A percentile compares a stretch with the other conserved stretches of the same genome.
Evolutionary conservation across 2,113 vertebrate species (phyloP).

Genomic region (Psettodes erumei): DNA sequence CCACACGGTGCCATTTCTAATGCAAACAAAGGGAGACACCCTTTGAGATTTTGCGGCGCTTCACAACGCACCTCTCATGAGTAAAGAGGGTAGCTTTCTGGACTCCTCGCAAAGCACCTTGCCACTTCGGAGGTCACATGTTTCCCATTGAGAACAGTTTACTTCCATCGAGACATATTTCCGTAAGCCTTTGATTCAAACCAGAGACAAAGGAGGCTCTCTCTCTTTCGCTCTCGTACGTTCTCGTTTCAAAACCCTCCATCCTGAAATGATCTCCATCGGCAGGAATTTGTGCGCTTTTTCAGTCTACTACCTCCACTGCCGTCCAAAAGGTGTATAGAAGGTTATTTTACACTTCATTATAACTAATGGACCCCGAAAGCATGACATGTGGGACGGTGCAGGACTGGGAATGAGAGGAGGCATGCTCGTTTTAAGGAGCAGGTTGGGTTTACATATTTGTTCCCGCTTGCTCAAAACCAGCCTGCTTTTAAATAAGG

Average conservation of each 20-base stretch:
- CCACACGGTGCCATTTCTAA: conserved; percentile 69
- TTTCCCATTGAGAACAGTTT: conserved; percentile 82
- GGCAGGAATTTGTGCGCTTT: conserved; percentile 40
- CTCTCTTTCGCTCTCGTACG: conserved; percentile 32
- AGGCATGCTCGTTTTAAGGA: conserved; percentile 59
- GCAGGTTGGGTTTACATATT: conserved; percentile 70
- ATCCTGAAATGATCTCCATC: conserved; percentile 73
- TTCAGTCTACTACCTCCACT: conserved; percentile 23
- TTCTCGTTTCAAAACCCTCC: conserved; percentile 46
- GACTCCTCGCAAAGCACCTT: conserved; percentile 57
- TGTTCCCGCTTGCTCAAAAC: conserved; percentile 53
- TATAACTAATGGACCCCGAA: conserved; percentile 75
- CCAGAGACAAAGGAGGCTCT: conserved; percentile 74
- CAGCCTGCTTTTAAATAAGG: conserved; percentile 58
- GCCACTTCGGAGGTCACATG: conserved; percentile 77
- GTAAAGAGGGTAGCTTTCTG: conserved; percentile 48
- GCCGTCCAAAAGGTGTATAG: conserved; percentile 65
- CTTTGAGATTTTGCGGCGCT: conserved; percentile 51
- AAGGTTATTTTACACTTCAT: conserved; percentile 78
- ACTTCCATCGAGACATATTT: conserved; percentile 82
- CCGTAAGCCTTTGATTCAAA: conserved; percentile 82
- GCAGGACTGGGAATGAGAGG: conserved; percentile 59
- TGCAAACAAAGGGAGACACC: conserved; percentile 75
- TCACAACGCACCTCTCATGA: conserved; percentile 44
- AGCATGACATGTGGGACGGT: conserved; percentile 66